Percentiles rank a stretch among this genome's conserved stretches.
Evolutionary conservation across 2,888 invertebrate species (phyloP).

Genomic region (Harpalus rubripes): DNA sequence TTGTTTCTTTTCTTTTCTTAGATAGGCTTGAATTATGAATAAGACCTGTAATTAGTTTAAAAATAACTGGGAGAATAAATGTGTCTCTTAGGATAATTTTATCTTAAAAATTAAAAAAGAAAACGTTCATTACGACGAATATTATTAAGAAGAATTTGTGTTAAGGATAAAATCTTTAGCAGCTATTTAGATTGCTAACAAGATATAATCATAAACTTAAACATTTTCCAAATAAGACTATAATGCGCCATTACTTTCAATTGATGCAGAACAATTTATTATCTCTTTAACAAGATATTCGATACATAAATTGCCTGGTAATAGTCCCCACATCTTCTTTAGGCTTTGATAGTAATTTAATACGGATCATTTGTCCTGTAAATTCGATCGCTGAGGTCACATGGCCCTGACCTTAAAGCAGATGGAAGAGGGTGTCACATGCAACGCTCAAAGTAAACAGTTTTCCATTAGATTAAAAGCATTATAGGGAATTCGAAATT

Average conservation of each 20-base stretch:
- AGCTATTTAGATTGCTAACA: too few relatives aligned
- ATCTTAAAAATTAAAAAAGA: slow-evolving; percentile 1
- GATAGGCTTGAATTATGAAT: slow-evolving; percentile 49
- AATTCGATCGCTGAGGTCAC: slow-evolving; percentile 54
- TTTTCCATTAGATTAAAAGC: background rate
- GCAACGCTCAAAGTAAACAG: background rate
- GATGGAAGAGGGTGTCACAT: background rate
- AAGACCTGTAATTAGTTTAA: slow-evolving; percentile 33
- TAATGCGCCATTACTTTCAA: background rate
- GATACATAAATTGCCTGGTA: slow-evolving; percentile 39
- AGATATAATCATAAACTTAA: too few relatives aligned
- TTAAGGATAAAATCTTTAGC: too few relatives aligned
- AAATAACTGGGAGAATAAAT: slow-evolving; percentile 24
- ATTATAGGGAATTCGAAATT: background rate
- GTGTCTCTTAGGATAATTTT: slow-evolving; percentile 21
- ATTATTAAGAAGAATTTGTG: background rate
- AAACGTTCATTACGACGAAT: background rate
- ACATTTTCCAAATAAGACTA: background rate
- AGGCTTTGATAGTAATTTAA: slow-evolving; percentile 38
- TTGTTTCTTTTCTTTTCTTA: slow-evolving; percentile 21
- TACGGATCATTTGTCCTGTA: slow-evolving; percentile 45
- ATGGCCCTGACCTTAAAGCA: slow-evolving; percentile 51
- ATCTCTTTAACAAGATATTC: slow-evolving; percentile 36
- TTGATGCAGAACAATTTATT: slow-evolving; percentile 28
- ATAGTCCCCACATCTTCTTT: slow-evolving; percentile 36